Conservation (phyloP, 2,888 invertebrate genomes). For the Margaritifera margaritifera region DNA sequence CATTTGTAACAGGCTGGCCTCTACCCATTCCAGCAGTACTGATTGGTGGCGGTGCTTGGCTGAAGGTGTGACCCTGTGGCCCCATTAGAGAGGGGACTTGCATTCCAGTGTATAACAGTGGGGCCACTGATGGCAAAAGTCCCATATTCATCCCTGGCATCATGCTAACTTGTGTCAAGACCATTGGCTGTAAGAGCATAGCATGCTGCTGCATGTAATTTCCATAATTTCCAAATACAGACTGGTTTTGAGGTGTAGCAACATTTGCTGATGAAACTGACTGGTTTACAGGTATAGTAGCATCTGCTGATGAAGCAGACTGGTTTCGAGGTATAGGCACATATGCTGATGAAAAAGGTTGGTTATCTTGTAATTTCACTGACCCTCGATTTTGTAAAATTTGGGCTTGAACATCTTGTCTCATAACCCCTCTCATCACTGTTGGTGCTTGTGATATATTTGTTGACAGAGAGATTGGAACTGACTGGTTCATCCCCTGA, state of each 20-base stretch:
- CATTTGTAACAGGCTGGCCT: too few species aligned
- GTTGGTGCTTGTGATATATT: neutral
- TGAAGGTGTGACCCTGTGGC: too few species aligned
- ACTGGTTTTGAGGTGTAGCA: neutral
- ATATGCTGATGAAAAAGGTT: too few species aligned
- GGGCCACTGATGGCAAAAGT: too few species aligned
- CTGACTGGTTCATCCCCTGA: neutral
- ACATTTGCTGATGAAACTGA: neutral
- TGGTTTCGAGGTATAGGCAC: too few species aligned
- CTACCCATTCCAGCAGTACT: too few species aligned
- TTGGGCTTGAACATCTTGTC: slow-evolving; percentile 2
- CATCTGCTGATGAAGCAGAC: too few species aligned
- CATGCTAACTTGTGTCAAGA: slow-evolving; percentile 4
- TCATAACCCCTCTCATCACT: slow-evolving; percentile 2
- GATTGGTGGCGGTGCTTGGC: too few species aligned
- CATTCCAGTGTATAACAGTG: too few species aligned
- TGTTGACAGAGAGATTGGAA: neutral
- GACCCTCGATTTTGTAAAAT: neutral
- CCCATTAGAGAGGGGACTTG: too few species aligned
- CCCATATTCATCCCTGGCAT: too few species aligned
- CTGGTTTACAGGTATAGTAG: neutral
- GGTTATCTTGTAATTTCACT: neutral
- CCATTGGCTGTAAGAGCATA: slow-evolving; percentile 10
- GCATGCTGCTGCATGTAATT: slow-evolving; percentile 5
- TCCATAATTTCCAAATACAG: neutral